These are phyloP conservation scores for Drosophila kepulauana DNA, from an alignment of 1,140 invertebrate genomes.

Conservation along the genomic window DNA sequence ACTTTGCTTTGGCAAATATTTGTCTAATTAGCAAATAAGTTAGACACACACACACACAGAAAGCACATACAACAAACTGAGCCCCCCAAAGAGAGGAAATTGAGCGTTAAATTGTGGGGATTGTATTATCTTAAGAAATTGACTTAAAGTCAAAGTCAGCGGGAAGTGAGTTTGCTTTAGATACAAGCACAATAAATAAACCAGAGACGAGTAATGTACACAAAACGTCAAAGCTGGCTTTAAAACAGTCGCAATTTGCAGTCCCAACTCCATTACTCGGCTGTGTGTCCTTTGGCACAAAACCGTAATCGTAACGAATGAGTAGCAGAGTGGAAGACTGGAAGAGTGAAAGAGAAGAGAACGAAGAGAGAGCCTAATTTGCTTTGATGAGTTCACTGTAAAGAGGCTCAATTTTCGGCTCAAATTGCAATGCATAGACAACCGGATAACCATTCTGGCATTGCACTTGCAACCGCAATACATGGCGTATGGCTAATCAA, in stretches of 20 bases:
- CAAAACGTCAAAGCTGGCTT: not conserved
- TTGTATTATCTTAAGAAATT: slow-evolving; percentile 8
- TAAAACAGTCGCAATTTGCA: not conserved
- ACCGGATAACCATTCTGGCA: not conserved
- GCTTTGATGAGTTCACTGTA: slow-evolving; percentile 9
- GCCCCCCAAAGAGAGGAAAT: not conserved
- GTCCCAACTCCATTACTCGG: not conserved
- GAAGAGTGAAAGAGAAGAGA: not conserved
- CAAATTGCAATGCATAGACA: slow-evolving; percentile 11
- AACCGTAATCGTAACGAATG: slow-evolving; percentile 1
- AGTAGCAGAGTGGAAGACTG: not conserved
- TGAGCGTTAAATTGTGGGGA: slow-evolving; percentile 8
- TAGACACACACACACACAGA: slow-evolving; percentile 27
- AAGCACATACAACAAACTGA: slow-evolving; percentile 7
- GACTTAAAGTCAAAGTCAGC: slow-evolving; percentile 12
- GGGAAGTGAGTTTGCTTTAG: slow-evolving; percentile 3
- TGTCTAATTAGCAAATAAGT: slow-evolving; percentile 70
- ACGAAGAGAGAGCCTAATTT: not conserved
- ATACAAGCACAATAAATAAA: slow-evolving; percentile 5
- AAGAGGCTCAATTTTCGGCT: slow-evolving; percentile 3
- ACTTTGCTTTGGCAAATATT: slow-evolving; percentile 59
- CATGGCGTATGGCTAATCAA: slow-evolving; percentile 24
- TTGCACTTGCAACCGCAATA: not conserved
- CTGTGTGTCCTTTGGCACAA: not conserved
- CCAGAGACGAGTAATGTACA: not conserved